phyloP scores from a whole-genome alignment of 1,140 invertebrate genomes.

The Trissolcus basalis region DNA sequence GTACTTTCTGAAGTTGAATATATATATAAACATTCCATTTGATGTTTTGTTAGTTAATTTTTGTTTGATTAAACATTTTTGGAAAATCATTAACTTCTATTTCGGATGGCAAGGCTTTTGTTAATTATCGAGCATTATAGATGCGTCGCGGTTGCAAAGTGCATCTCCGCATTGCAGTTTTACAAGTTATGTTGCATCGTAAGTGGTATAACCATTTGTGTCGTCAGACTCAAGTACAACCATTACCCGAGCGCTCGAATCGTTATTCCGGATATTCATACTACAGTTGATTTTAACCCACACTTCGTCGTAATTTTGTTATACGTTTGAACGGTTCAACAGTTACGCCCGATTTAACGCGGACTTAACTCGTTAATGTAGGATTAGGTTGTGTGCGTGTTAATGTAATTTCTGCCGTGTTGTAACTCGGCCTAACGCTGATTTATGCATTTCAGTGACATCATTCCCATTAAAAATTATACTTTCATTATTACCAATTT shows the following conservation, averaged over 20 bases:
- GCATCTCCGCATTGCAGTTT: constrained; percentile 21
- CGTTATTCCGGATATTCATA: constrained; percentile 40
- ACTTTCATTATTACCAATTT: too few species aligned
- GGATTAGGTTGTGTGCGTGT: constrained; percentile 14
- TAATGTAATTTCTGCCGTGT: constrained; percentile 8
- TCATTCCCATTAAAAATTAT: background rate
- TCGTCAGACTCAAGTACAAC: constrained; percentile 37
- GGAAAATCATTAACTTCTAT: background rate
- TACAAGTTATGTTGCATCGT: constrained; percentile 21
- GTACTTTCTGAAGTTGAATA: too few species aligned
- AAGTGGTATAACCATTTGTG: constrained; percentile 43
- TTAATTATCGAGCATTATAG: constrained; percentile 9
- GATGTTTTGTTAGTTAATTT: too few species aligned
- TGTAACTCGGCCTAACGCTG: constrained; percentile 11
- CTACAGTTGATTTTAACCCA: constrained; percentile 40
- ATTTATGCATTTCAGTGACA: constrained; percentile 9
- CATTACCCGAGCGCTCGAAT: constrained; percentile 34
- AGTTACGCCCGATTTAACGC: constrained; percentile 21
- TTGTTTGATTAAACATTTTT: too few species aligned
- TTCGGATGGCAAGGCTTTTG: background rate
- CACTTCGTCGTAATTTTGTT: constrained; percentile 26
- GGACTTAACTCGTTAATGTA: constrained; percentile 13
- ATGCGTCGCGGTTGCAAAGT: background rate
- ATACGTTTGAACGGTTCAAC: constrained; percentile 31
- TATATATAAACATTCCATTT: too few species aligned